These are phyloP conservation scores for Salvator merianae DNA, from an alignment of 2,113 vertebrate genomes.

Conservation along the genomic window DNA sequence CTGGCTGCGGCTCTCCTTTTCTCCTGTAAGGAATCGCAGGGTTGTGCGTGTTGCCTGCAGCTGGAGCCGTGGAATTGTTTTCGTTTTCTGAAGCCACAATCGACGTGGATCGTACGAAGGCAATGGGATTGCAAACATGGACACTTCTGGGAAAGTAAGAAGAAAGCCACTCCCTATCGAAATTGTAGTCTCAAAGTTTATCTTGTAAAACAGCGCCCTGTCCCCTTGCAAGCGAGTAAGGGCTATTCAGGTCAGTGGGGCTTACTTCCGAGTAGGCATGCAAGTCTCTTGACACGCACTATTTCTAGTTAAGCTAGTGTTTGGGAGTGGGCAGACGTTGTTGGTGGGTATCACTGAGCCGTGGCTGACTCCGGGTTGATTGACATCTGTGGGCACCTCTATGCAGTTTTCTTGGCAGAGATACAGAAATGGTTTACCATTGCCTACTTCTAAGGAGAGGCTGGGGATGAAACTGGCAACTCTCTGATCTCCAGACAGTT, in stretches of 20 bases:
- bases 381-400: too few relatives aligned
- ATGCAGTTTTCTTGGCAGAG: too few relatives aligned
- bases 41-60: not conserved
- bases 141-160: slow-evolving; percentile 63
- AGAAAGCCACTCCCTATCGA: rapidly evolving
- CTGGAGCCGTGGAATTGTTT: not conserved
- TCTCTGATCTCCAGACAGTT: too few relatives aligned
- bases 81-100: not conserved
- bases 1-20: too few relatives aligned
- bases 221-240: not conserved
- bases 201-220: not conserved
- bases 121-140: slow-evolving; percentile 52
- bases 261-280: not conserved
- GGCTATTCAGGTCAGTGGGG: not conserved
- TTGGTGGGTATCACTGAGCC: too few relatives aligned
- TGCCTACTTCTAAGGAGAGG: too few relatives aligned
- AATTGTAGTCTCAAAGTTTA: not conserved
- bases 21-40: not conserved
- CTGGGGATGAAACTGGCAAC: too few relatives aligned
- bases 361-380: too few relatives aligned
- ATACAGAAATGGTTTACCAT: too few relatives aligned
- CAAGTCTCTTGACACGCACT: not conserved
- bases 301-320: not conserved
- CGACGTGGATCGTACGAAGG: not conserved
- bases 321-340: not conserved